Evolutionary conservation across 2,888 invertebrate genomes (phyloP), one percentile per base, ranked within the genome.

Genomic region (Xylocampa areola): DNA sequence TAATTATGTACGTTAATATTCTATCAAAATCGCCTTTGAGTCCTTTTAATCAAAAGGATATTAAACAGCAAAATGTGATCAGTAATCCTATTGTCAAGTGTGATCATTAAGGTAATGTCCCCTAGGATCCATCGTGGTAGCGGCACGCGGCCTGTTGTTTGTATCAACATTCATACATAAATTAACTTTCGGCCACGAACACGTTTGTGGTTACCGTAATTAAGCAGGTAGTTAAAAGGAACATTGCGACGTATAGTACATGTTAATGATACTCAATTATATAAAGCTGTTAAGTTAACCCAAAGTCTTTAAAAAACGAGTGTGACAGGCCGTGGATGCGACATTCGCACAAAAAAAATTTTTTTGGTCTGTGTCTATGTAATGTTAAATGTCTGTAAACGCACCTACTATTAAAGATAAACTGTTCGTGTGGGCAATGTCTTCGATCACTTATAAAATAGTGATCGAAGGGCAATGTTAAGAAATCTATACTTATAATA

Each of bases 161-260:
- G 23, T 43, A 48, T n/a, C n/a, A n/a, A n/a, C 35, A 48, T 30
- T 25, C 33, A 48, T 61, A 61, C 47, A 65, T 61, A 52, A 64
- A 48, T 44, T 66, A 66, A 58, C 39, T 66, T 63, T 66, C 27
- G 49, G 25, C 51, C 47, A 36, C 47, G 27, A 33, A 27, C 39
- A 40, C 14, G 21, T 59, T 45, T 35, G 43, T 67, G 35, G 39
- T n/a, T 14, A 45, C 55, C 35, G 47, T 64, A 62, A 62, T 62
- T 63, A 64, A 55, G 29, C 35, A 27, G 58, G 23, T 58, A 58
- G 29, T 50, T 58, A 33, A 49, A 40, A 50, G 39, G 50, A 25
- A 58, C 23, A 43, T 17, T n/a, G 32, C 41, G 49, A 40, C 36
- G 29, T 49, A 19, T 48, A 48, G 39, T 49, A 58, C 44, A 58